Conservation (phyloP, 2,888 invertebrate genomes). For the Pandemis cinnamomeana region DNA sequence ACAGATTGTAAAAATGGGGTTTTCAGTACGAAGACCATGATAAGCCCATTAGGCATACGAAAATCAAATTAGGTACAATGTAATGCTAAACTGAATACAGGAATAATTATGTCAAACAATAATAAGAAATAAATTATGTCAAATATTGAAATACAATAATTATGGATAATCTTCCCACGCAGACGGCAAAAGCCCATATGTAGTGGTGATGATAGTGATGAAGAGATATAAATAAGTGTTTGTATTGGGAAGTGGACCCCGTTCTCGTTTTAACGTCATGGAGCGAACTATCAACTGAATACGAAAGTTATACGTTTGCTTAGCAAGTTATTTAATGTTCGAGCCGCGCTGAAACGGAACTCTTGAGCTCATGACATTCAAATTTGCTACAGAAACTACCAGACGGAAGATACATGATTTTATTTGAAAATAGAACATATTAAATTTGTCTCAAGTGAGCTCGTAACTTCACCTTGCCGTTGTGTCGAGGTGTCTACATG, state of each 20-base stretch:
- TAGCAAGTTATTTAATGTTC: constrained; percentile 40
- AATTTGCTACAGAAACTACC: constrained; percentile 37
- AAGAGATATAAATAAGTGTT: background rate
- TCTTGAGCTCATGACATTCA: constrained; percentile 37
- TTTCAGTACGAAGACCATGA: too few relatives aligned
- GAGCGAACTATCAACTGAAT: constrained; percentile 24
- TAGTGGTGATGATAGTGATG: too few relatives aligned
- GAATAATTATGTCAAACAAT: too few relatives aligned
- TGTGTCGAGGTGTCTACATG: constrained; percentile 8
- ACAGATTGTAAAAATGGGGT: too few relatives aligned
- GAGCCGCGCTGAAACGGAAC: constrained; percentile 38
- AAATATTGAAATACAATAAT: too few relatives aligned
- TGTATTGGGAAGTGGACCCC: background rate
- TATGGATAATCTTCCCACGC: too few relatives aligned
- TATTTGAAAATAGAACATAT: constrained; percentile 39
- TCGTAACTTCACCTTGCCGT: background rate
- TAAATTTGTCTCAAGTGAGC: constrained; percentile 28
- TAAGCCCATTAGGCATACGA: too few relatives aligned
- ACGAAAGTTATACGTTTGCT: constrained; percentile 41
- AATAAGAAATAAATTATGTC: too few relatives aligned
- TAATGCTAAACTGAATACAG: too few relatives aligned
- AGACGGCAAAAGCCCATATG: too few relatives aligned
- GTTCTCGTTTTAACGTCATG: constrained; percentile 2
- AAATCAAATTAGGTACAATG: too few relatives aligned
- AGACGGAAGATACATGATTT: constrained; percentile 41